These are phyloP conservation scores for Callorhinus ursinus DNA, from an alignment of 2,113 vertebrate genomes.

Conservation along the genomic window DNA sequence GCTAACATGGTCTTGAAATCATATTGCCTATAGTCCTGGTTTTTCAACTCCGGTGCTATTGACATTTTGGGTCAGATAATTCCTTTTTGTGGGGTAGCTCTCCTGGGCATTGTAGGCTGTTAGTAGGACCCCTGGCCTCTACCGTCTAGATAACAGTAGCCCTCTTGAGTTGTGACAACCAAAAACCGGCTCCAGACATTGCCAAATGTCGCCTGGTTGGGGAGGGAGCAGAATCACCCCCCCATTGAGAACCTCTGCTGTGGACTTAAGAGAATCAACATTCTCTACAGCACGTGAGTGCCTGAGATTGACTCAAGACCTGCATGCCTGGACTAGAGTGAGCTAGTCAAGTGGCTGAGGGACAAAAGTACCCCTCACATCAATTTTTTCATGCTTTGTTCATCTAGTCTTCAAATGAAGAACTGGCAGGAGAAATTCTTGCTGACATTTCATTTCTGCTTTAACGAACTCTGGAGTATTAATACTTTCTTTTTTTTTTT, in stretches of 20 bases:
- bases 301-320: not conserved
- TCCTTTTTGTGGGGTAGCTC: not conserved
- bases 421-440: not conserved
- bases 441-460: not conserved
- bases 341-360: not conserved
- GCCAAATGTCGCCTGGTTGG: not conserved
- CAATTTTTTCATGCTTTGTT: not conserved
- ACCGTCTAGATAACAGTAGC: not conserved
- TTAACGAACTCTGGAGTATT: not conserved
- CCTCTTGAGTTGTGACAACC: not conserved
- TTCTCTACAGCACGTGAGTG: not conserved
- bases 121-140: not conserved
- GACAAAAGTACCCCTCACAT: not conserved
- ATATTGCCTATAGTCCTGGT: not conserved
- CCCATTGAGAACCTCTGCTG: not conserved
- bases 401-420: not conserved
- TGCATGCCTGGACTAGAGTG: rapidly evolving
- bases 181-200: not conserved
- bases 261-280: not conserved
- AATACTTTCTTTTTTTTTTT: not conserved
- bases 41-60: not conserved
- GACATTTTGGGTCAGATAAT: not conserved
- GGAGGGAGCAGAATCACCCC: not conserved
- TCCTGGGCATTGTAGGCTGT: not conserved
- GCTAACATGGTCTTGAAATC: constrained; percentile 18